phyloP scores from a whole-genome alignment of 2,888 invertebrate genomes.

The Caenorhabditis virilis region DNA sequence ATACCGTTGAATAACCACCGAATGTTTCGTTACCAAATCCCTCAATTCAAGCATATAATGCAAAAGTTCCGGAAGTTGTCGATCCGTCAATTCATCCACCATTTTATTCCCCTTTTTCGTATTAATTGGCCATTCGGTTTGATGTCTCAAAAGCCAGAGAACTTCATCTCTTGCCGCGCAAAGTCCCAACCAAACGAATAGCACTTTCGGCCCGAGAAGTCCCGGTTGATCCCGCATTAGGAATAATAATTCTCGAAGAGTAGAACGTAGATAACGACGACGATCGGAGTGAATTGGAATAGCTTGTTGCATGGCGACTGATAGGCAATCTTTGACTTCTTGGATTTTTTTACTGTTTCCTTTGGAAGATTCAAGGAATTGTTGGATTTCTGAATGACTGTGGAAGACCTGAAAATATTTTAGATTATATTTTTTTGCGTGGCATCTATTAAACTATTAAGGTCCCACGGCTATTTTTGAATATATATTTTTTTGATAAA shows the following conservation, averaged over 20 bases:
- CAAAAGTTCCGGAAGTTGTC: constrained; percentile 91
- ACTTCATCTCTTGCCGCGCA: constrained; percentile 91
- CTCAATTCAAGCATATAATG: constrained; percentile 98
- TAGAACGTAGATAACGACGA: constrained; percentile 91
- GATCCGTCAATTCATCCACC: constrained; percentile 57
- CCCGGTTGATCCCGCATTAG: constrained; percentile 98
- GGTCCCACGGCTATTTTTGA: too few species aligned
- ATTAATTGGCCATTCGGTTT: constrained; percentile 86
- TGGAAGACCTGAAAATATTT: constrained; percentile 74
- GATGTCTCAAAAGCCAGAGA: constrained; percentile 90
- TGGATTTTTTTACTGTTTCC: constrained; percentile 79
- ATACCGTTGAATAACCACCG: constrained; percentile 87
- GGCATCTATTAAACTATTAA: too few species aligned
- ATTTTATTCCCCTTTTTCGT: constrained; percentile 75
- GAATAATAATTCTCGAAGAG: constrained; percentile 89
- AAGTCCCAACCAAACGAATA: constrained; percentile 93
- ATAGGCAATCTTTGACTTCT: constrained; percentile 94
- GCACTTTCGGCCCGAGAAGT: constrained; percentile 87
- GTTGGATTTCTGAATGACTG: constrained; percentile 89
- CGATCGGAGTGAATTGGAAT: constrained; percentile 90
- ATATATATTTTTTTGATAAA: too few species aligned
- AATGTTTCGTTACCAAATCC: constrained; percentile 83
- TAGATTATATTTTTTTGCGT: too few species aligned
- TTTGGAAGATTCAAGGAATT: constrained; percentile 88
- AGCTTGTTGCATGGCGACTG: constrained; percentile 86